Conservation (phyloP, 1,140 invertebrate species). For the Mercenaria mercenaria region DNA sequence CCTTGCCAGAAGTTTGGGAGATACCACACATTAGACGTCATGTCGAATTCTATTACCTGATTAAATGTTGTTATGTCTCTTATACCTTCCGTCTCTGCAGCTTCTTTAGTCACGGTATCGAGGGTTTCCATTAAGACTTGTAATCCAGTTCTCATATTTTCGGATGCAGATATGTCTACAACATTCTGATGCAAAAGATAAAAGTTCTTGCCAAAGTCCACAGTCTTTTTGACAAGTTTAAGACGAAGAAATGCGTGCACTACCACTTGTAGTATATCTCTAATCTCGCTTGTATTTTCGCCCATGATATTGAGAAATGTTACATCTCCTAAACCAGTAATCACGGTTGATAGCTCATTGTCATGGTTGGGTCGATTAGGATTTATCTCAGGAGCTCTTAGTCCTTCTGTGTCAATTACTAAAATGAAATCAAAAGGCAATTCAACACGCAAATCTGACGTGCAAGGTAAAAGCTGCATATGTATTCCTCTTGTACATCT, state of each 20-base stretch:
- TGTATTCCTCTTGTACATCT: slow-evolving; percentile 1
- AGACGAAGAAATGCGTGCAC: slow-evolving; percentile 51
- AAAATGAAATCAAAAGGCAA: neutral
- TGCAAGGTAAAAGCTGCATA: neutral
- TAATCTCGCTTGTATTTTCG: slow-evolving; percentile 48
- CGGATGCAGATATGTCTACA: neutral
- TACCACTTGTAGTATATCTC: slow-evolving; percentile 59
- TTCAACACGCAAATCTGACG: too few species aligned
- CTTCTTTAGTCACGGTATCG: slow-evolving; percentile 25
- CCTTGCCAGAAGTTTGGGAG: neutral
- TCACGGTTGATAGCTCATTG: slow-evolving; percentile 56
- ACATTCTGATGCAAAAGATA: slow-evolving; percentile 63
- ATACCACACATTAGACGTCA: neutral
- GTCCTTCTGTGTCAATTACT: slow-evolving; percentile 39
- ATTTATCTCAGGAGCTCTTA: slow-evolving; percentile 31
- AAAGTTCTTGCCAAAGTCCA: slow-evolving; percentile 22
- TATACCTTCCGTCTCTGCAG: neutral
- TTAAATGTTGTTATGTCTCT: neutral
- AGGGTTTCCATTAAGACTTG: neutral
- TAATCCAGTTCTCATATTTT: neutral
- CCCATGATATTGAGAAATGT: slow-evolving; percentile 59
- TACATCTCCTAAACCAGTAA: slow-evolving; percentile 61
- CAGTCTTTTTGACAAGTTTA: slow-evolving; percentile 6
- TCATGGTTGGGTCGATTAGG: neutral
- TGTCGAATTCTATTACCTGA: slow-evolving; percentile 1